These are phyloP conservation scores for Acyrthosiphon pisum DNA, from an alignment of 1,140 invertebrate genomes.

Conservation along the genomic window DNA sequence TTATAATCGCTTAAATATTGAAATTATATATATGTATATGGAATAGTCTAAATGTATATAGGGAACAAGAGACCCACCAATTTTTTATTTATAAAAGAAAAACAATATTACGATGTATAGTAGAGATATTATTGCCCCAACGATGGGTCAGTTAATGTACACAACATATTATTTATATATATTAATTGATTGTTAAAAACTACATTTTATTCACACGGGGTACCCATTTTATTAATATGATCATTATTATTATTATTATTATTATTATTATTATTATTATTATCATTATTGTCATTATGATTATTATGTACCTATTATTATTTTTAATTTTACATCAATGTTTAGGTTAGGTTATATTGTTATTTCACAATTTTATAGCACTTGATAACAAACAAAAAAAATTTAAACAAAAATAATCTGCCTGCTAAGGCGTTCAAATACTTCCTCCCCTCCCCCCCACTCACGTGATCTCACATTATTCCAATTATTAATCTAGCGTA, in stretches of 20 bases:
- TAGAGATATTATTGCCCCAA: slow-evolving; percentile 49
- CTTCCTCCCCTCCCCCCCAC: slow-evolving; percentile 8
- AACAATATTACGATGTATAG: slow-evolving; percentile 52
- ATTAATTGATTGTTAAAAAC: slow-evolving; percentile 53
- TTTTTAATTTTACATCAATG: slow-evolving; percentile 50
- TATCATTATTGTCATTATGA: slow-evolving; percentile 6
- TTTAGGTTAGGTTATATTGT: slow-evolving; percentile 54
- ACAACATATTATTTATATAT: slow-evolving; percentile 54
- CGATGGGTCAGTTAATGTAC: slow-evolving; percentile 51
- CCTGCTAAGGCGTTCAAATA: neutral
- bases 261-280: slow-evolving; percentile 42
- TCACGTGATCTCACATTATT: slow-evolving; percentile 60
- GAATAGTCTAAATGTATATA: slow-evolving; percentile 53
- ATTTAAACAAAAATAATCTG: neutral
- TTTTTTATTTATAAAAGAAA: slow-evolving; percentile 55
- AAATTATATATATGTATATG: slow-evolving; percentile 26
- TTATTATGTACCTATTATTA: slow-evolving; percentile 28
- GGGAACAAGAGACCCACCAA: slow-evolving; percentile 48
- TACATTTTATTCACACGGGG: slow-evolving; percentile 55
- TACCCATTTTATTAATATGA: slow-evolving; percentile 55
- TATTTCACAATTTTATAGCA: slow-evolving; percentile 55
- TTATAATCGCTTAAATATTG: slow-evolving; percentile 31
- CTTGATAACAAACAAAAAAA: slow-evolving; percentile 20
- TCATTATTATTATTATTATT: slow-evolving; percentile 51
- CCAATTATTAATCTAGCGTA: slow-evolving; percentile 57